Conservation (phyloP, 2,113 vertebrate genomes). For the Lipophrys pholis region DNA sequence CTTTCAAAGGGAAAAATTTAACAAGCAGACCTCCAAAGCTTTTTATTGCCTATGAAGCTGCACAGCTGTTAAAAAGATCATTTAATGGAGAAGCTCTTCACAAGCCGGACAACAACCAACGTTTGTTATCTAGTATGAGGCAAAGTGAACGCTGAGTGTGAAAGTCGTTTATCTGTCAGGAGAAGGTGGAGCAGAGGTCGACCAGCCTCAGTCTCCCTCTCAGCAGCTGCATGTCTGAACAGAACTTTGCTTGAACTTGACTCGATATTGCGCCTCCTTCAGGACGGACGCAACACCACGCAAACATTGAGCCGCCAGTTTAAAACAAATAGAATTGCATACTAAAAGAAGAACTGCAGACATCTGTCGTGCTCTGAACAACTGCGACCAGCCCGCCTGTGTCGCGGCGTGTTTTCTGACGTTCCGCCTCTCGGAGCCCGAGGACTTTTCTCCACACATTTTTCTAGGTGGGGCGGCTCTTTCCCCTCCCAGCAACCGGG, state of each 20-base stretch:
- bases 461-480: conserved; percentile 47
- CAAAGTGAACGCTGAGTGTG: no score
- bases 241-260: not conserved
- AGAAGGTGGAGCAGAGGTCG: no score
- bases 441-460: conserved; percentile 52
- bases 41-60: no score
- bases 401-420: conserved; percentile 56
- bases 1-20: no score
- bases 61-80: no score
- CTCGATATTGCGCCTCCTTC: not conserved
- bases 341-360: conserved; percentile 40
- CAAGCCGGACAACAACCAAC: no score
- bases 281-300: not conserved
- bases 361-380: conserved; percentile 39
- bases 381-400: conserved; percentile 62
- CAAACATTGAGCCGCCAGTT: no score
- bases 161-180: no score
- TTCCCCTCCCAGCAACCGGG: conserved; percentile 60
- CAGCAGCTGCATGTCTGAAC: not conserved
- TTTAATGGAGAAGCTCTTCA: no score
- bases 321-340: not conserved
- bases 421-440: conserved; percentile 45
- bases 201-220: no score
- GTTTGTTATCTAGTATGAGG: no score
- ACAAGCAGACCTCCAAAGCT: no score